A percentile compares a stretch with the other conserved stretches of the same genome.
Conservation (phyloP, 1,140 invertebrate genomes). For the Anastrepha obliqua region DNA sequence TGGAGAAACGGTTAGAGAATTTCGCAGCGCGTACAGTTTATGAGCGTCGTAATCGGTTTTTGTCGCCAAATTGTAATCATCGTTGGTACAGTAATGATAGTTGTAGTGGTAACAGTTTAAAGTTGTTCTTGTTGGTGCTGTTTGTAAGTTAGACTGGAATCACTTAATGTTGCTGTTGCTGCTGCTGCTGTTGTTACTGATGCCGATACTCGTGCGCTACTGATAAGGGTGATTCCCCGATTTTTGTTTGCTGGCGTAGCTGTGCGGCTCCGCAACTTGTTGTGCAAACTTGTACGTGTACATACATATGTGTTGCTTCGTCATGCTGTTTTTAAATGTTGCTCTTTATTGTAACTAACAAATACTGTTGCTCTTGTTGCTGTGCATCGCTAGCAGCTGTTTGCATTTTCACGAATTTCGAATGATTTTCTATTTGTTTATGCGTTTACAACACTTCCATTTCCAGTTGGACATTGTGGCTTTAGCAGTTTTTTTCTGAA, state of each 20-base stretch:
- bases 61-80: constrained; percentile 2
- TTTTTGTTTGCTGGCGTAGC: not conserved
- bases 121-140: not conserved
- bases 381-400: not conserved
- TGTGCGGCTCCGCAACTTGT: not conserved
- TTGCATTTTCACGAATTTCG: constrained; percentile 9
- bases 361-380: not conserved
- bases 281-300: no score
- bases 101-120: not conserved
- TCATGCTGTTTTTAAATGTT: not conserved
- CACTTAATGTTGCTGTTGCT: not conserved
- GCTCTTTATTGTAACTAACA: not conserved
- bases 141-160: not conserved
- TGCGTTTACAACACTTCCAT: constrained; percentile 18
- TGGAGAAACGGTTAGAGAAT: not conserved
- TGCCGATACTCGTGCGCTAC: not conserved
- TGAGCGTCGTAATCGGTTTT: constrained; percentile 2
- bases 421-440: constrained; percentile 44
- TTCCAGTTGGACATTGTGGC: not conserved
- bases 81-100: not conserved
- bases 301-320: not conserved
- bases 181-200: not conserved
- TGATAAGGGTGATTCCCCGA: constrained; percentile 36
- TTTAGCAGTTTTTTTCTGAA: not conserved
- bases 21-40: not conserved